Base-by-base conservation (phyloP, 2,797 vertebrate genomes). In the Pachyuromys duprasi region DNA sequence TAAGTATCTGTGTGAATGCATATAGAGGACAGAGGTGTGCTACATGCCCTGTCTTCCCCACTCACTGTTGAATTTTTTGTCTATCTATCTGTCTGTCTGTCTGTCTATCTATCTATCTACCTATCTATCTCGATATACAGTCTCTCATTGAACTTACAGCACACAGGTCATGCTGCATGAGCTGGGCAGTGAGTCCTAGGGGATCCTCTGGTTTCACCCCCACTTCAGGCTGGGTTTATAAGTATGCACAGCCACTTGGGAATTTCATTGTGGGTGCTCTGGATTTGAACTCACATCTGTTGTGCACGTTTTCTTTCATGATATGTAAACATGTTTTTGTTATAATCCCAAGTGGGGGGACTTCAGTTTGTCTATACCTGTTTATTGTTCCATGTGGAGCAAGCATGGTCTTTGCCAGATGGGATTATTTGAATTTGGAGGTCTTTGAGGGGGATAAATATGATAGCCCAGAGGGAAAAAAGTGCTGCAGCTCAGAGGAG, bases 11-110 rank as follows among this genome's bases (percentile, higher is more conserved):
- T 53, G 31, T n/a, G 45, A 53, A 53, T n/a, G 6, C 31, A 15
- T 53, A n/a, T 8, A 49, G 6, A 49, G 31, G 31, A 53, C 63
- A 36, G 31, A 69, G 12, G 33, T 3, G 3, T 22, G 26, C 31
- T 0, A 1, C 1, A 53, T 26, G 20, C 39, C 20, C 2, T 0
- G 8, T 53, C 45, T 86, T 53, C 20, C 42, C 20, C 20, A 53
- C 12, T 49, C 45, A 5, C 18, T 67, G 24, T 69, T 69, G 3
- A 0, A 24, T 3, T 84, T 39, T 20, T 65, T 45, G 28, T 17
- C 24, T 62, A 31, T 62, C 7, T 18, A 45, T 83, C 20, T 83
- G 15, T 33, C 20, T 74, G 17, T 28, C 15, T 63, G 17, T 42
- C 7, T 31, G 28, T 62, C 22, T 42, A 62, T 28, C 67, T 65